Evolutionary conservation across 2,888 invertebrate genomes (phyloP).

Genomic region (Anthrax anthrax): DNA sequence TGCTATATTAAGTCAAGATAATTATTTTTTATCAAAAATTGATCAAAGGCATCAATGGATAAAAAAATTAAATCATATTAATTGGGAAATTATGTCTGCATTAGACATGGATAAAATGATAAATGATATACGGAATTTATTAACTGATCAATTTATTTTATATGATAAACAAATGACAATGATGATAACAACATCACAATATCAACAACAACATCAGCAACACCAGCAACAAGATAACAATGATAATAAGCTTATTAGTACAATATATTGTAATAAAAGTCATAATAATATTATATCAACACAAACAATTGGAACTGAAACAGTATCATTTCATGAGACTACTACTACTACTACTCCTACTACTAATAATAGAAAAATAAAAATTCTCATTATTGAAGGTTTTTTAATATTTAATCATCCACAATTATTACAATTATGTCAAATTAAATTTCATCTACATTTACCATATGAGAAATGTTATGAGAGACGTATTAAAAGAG

Average conservation of each 20-base stretch:
- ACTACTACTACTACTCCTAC: conserved; percentile 14
- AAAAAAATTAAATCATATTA: conserved; percentile 51
- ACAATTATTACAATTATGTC: conserved; percentile 49
- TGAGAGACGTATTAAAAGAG: conserved; percentile 42
- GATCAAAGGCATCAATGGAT: conserved; percentile 50
- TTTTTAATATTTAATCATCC: conserved; percentile 59
- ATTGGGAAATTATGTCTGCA: conserved; percentile 58
- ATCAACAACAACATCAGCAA: too few relatives aligned
- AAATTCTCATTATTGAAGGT: conserved; percentile 58
- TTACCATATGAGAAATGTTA: conserved; percentile 53
- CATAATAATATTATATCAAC: not conserved
- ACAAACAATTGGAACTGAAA: conserved; percentile 12
- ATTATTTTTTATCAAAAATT: conserved; percentile 54
- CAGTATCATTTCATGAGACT: conserved; percentile 9
- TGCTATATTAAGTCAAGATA: conserved; percentile 54
- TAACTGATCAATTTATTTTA: conserved; percentile 17
- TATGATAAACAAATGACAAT: conserved; percentile 3
- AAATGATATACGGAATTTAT: conserved; percentile 38
- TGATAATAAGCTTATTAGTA: not conserved
- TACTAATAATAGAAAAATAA: conserved; percentile 18
- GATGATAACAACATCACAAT: not conserved
- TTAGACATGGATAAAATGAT: conserved; percentile 61
- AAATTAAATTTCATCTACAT: conserved; percentile 59
- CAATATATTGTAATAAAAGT: too few relatives aligned
- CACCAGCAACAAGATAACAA: not conserved